A percentile compares a stretch with the other conserved stretches of the same genome.
Evolutionary conservation across 2,797 vertebrate species (phyloP).

Genomic region (Prionace glauca): DNA sequence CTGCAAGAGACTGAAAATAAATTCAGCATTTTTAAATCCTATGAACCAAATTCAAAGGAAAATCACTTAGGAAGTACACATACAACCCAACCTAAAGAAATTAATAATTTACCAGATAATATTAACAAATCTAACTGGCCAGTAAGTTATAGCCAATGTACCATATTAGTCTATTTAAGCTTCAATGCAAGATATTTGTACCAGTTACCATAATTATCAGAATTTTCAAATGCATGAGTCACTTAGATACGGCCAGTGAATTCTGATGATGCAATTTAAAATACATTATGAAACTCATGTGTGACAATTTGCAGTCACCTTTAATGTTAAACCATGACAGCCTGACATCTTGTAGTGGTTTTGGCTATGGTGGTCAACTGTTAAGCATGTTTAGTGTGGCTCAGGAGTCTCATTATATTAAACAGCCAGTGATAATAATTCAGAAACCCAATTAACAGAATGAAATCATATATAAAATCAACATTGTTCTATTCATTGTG

Average conservation of each 20-base stretch:
- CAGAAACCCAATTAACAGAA: not conserved
- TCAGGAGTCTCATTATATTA: not conserved
- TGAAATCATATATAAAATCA: not conserved
- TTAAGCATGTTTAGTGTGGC: no score
- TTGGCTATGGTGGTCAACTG: no score
- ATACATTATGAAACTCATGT: not conserved
- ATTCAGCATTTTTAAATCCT: not conserved
- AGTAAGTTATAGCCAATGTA: not conserved
- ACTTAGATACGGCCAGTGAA: not conserved
- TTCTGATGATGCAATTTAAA: constrained; percentile 8
- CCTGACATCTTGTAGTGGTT: no score
- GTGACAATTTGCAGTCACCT: not conserved
- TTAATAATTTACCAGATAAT: not conserved
- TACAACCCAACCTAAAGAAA: not conserved
- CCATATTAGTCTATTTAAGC: not conserved
- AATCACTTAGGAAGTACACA: not conserved
- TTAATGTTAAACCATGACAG: not conserved
- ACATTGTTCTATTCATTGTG: no score
- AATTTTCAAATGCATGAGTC: not conserved
- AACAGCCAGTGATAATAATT: not conserved
- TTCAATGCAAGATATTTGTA: not conserved
- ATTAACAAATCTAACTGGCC: not conserved
- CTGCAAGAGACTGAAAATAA: not conserved
- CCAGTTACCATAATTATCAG: not conserved
- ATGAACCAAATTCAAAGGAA: not conserved